phyloP scores from a whole-genome alignment of 1,140 invertebrate species.

The Stegodyphus mimosarum region DNA sequence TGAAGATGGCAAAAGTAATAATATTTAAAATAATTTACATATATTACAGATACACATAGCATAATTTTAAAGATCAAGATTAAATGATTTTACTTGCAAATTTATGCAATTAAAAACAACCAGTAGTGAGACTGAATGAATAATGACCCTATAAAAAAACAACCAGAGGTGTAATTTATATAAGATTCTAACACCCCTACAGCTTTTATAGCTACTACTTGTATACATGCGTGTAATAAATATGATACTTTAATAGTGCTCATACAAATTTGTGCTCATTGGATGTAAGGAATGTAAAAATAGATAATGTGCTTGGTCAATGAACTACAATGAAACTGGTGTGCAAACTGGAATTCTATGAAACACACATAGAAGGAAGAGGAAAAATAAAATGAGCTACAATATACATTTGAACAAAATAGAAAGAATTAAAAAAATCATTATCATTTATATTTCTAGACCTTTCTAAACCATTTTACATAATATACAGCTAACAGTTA shows the following conservation, averaged over 20 bases:
- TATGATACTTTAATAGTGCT: slow-evolving; percentile 10
- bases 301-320: slow-evolving; percentile 52
- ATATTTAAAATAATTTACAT: too few species aligned
- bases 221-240: slow-evolving; percentile 36
- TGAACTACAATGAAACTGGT: slow-evolving; percentile 24
- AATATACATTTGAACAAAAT: neutral
- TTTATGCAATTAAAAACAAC: neutral
- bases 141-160: neutral
- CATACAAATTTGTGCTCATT: slow-evolving; percentile 43
- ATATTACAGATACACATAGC: too few species aligned
- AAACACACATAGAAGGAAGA: neutral
- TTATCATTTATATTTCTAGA: too few species aligned
- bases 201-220: neutral
- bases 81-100: neutral
- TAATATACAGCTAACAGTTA: neutral
- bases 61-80: neutral
- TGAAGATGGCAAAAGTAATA: too few species aligned
- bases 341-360: slow-evolving; percentile 16
- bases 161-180: too few species aligned
- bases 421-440: neutral
- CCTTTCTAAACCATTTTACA: neutral
- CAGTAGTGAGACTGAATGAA: neutral
- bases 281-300: slow-evolving; percentile 52
- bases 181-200: slow-evolving; percentile 17
- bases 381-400: neutral